Conservation (phyloP, 2,113 vertebrate species). For the Nesospiza acunhae region DNA sequence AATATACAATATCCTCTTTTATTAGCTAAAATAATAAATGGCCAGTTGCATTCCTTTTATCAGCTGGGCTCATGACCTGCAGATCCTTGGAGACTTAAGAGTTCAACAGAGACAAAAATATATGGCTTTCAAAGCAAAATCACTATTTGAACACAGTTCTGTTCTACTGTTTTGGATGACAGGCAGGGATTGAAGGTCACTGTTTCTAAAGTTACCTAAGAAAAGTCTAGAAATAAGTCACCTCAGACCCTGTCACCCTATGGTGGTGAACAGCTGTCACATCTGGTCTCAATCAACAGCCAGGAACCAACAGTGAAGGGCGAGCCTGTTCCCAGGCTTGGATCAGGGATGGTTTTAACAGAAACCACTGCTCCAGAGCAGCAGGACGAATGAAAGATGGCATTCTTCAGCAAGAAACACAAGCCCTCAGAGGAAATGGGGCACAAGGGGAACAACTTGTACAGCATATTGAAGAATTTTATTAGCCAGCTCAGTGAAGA, state of each 20-base stretch:
- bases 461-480: neutral
- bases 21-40: slow-evolving; percentile 52
- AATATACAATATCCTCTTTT: slow-evolving; percentile 52
- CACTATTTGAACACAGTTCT: neutral
- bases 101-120: neutral
- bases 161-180: neutral
- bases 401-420: neutral
- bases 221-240: neutral
- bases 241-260: neutral
- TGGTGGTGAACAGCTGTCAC: neutral
- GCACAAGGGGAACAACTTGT: accelerated
- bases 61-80: neutral
- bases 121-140: neutral
- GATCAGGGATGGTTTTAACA: neutral
- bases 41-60: slow-evolving; percentile 30
- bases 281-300: slow-evolving; percentile 35
- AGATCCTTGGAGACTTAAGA: neutral
- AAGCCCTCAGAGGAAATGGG: neutral
- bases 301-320: neutral
- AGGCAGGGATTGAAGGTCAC: neutral
- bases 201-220: neutral
- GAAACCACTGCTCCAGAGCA: neutral
- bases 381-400: neutral
- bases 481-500: neutral
- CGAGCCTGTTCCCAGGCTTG: neutral